Conservation (phyloP, 2,797 vertebrate genomes). For the Smutsia gigantea region DNA sequence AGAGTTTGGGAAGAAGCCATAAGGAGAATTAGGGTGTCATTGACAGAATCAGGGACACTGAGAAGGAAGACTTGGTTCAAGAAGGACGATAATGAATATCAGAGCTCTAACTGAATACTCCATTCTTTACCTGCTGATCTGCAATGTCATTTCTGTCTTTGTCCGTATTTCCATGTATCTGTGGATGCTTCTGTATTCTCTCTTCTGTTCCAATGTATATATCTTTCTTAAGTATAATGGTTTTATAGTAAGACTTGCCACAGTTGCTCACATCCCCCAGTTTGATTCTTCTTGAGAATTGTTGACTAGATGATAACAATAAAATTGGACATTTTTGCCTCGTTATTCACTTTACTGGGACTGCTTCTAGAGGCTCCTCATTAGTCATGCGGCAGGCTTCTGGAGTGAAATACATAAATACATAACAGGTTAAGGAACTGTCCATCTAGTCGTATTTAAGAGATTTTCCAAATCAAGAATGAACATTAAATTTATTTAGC, state of each 20-base stretch:
- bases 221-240: background rate
- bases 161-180: background rate
- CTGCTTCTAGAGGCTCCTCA: background rate
- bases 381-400: background rate
- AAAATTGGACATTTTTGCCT: background rate
- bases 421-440: background rate
- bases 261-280: background rate
- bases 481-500: background rate
- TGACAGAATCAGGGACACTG: background rate
- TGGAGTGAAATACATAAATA: slow-evolving; percentile 23
- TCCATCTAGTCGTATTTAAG: background rate
- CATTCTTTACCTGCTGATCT: background rate
- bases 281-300: slow-evolving; percentile 38
- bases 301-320: background rate
- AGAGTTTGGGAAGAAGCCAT: background rate
- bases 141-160: background rate
- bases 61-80: background rate
- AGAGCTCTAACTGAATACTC: background rate
- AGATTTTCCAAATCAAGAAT: slow-evolving; percentile 30
- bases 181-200: background rate
- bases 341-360: background rate
- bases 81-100: background rate
- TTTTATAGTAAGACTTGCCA: background rate
- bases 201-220: background rate
- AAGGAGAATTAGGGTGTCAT: background rate